phyloP scores from a whole-genome alignment of 2,888 invertebrate species.

The Acleris holmiana region DNA sequence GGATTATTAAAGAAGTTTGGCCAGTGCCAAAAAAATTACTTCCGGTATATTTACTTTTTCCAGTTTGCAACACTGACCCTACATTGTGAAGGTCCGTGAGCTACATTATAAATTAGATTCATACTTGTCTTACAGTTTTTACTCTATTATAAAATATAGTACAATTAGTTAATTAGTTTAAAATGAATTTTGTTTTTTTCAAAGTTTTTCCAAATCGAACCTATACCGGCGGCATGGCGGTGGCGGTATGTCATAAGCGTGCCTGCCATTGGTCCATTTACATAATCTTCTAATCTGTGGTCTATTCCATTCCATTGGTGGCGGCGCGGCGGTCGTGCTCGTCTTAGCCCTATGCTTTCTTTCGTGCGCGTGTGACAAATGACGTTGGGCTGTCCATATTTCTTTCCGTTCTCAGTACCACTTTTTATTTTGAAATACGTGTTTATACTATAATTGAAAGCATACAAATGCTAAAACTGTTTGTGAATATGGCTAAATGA shows the following conservation, averaged over 20 bases:
- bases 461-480: slow-evolving; percentile 26
- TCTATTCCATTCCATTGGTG: slow-evolving; percentile 13
- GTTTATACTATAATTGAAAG: slow-evolving; percentile 39
- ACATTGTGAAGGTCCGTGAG: neutral
- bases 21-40: slow-evolving; percentile 26
- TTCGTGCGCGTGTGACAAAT: slow-evolving; percentile 44
- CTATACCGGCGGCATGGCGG: too few species aligned
- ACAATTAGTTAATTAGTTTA: too few species aligned
- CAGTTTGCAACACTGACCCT: neutral
- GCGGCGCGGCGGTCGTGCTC: neutral
- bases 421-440: slow-evolving; percentile 44
- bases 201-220: too few species aligned
- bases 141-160: too few species aligned
- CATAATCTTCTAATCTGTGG: too few species aligned
- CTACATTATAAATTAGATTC: too few species aligned
- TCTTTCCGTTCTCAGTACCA: slow-evolving; percentile 42
- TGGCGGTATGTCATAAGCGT: too few species aligned
- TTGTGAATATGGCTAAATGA: slow-evolving; percentile 51
- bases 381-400: slow-evolving; percentile 42
- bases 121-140: too few species aligned
- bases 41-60: slow-evolving; percentile 25
- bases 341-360: slow-evolving; percentile 36
- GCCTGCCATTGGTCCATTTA: too few species aligned
- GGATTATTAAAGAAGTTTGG: slow-evolving; percentile 31
- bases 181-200: too few species aligned